Base-by-base conservation (phyloP, 1,140 invertebrate species). In the Odontomachus brunneus region DNA sequence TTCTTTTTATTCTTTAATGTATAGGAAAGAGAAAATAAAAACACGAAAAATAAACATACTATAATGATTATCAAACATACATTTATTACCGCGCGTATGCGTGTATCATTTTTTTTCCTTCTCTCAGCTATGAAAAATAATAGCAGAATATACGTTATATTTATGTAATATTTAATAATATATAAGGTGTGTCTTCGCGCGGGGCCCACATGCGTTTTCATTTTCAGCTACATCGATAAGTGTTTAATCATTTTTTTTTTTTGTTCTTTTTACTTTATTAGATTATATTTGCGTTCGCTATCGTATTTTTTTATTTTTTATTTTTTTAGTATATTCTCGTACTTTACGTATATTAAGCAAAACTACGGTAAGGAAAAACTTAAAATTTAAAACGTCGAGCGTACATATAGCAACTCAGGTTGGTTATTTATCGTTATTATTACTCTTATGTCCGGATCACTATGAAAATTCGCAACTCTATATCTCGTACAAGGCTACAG, bases 81-180 rank as follows among this genome's bases (percentile, higher is more conserved):
- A 86, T 75, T n/a, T 38, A 38, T 88, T 85, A 84, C 38, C 75
- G 85, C 84, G 73, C 73, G 72, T 84, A 62, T 84, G 48, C 69
- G 59, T 73, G 80, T 73, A 80, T 88, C 67, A 62, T 87, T 33
- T 84, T 84, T 84, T 73, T 90, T 84, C 65, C 86, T 85, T 86
- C 63, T 91, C 90, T 69, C 89, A 91, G 87, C 91, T 93, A 93
- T 90, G 89, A 93, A 88, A 93, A 93, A 93, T 89, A 93, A 93
- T 92, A 91, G 89, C 89, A 88, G 88, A 92, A 92, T 93, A 93
- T 91, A 92, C 85, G 87, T 94, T 93, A 93, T 91, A 88, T 92
- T 94, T 93, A 93, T 91, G 89, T 92, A 90, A 92, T 93, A 94
- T 93, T 91, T 93, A 92, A 90, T 93, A 92, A 93, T 92, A 93